These are phyloP conservation scores for Geococcyx californianus DNA, from an alignment of 2,113 vertebrate genomes.

Conservation along the genomic window DNA sequence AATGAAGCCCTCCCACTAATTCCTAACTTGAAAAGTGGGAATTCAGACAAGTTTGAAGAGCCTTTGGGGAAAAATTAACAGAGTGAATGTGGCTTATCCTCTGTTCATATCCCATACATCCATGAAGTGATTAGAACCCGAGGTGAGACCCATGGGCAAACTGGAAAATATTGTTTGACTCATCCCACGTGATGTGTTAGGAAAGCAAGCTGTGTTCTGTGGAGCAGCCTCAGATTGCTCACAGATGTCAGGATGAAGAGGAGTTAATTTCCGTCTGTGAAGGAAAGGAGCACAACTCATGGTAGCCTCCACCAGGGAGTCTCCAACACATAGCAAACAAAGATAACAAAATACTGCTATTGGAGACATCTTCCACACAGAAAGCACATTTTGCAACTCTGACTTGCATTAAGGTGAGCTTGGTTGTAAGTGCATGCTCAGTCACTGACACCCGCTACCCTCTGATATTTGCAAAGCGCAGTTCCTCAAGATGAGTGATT, in stretches of 20 bases:
- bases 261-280: constrained; percentile 22
- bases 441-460: neutral
- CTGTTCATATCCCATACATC: neutral
- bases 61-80: neutral
- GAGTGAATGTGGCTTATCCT: neutral
- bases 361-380: neutral
- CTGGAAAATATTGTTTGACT: neutral
- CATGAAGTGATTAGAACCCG: neutral
- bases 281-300: neutral
- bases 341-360: neutral
- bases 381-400: neutral
- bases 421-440: neutral
- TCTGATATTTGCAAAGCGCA: neutral
- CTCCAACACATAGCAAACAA: neutral
- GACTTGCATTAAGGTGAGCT: neutral
- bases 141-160: neutral
- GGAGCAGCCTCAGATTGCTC: constrained; percentile 41
- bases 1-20: neutral
- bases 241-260: constrained; percentile 48
- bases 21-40: neutral
- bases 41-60: neutral
- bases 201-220: neutral
- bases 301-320: neutral
- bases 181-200: neutral
- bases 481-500: neutral